Evolutionary conservation across 2,797 vertebrate species (phyloP).

Genomic region (Lacerta viridis): DNA sequence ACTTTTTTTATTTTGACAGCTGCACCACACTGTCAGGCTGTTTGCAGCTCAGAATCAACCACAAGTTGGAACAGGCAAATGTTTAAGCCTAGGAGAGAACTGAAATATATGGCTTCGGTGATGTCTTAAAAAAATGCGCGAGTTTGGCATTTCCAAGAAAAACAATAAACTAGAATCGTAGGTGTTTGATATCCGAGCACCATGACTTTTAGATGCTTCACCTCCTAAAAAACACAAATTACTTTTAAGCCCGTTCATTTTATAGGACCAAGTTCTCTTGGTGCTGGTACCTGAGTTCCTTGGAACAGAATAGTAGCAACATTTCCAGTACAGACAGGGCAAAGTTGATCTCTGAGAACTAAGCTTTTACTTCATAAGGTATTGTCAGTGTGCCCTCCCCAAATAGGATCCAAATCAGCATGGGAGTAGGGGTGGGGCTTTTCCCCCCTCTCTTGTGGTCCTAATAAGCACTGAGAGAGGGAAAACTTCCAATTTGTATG

Average conservation of each 20-base stretch:
- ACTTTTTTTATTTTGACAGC: conserved; percentile 49
- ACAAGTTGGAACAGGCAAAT: conserved; percentile 64
- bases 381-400: too few relatives aligned
- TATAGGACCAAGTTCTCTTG: background rate
- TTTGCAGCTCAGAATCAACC: conserved; percentile 38
- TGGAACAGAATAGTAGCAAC: background rate
- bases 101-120: conserved; percentile 62
- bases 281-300: background rate
- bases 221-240: conserved; percentile 26
- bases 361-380: too few relatives aligned
- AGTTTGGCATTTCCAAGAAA: conserved; percentile 66
- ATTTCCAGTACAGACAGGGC: background rate
- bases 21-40: conserved; percentile 28
- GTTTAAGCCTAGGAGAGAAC: conserved; percentile 64
- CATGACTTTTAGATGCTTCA: conserved; percentile 41
- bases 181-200: conserved; percentile 20
- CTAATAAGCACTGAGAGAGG: too few relatives aligned
- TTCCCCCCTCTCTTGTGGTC: too few relatives aligned
- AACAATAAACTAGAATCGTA: conserved; percentile 67
- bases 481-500: too few relatives aligned
- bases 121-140: conserved; percentile 61
- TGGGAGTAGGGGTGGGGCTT: too few relatives aligned
- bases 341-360: background rate
- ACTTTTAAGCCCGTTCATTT: background rate
- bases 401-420: too few relatives aligned